Conservation (phyloP, 2,888 invertebrate species). For the Stenodema calcarata region DNA sequence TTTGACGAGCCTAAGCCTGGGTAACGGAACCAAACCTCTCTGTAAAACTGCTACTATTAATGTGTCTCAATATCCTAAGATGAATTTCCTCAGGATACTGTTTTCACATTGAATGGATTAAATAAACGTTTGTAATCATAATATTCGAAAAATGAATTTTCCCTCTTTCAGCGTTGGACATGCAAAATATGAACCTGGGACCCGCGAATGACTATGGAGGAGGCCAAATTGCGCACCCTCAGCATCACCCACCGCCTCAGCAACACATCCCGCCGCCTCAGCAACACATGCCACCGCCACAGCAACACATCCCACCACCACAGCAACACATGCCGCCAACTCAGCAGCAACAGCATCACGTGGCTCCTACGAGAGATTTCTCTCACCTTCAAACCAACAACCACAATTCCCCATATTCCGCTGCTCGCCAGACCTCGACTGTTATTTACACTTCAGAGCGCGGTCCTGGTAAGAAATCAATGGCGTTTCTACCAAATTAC, state of each 20-base stretch:
- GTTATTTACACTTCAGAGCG: constrained; percentile 84
- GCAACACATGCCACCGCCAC: constrained; percentile 56
- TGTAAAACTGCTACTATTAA: too few relatives aligned
- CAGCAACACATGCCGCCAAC: constrained; percentile 54
- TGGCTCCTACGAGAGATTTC: constrained; percentile 43
- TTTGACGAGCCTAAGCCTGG: too few relatives aligned
- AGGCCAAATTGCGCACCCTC: constrained; percentile 7
- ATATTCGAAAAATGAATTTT: too few relatives aligned
- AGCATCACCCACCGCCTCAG: constrained; percentile 50
- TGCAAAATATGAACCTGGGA: constrained; percentile 52
- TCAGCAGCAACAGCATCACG: constrained; percentile 45
- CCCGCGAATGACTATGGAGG: constrained; percentile 9
- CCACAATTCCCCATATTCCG: constrained; percentile 72
- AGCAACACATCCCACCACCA: constrained; percentile 56
- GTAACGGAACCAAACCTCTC: too few relatives aligned
- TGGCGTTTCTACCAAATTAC: too few relatives aligned
- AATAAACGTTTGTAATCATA: too few relatives aligned
- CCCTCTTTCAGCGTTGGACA: constrained; percentile 44
- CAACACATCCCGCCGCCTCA: constrained; percentile 56
- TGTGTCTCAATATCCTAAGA: too few relatives aligned
- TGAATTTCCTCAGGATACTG: too few relatives aligned
- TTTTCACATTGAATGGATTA: too few relatives aligned
- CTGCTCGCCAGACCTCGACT: constrained; percentile 74
- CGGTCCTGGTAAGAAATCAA: constrained; percentile 65
- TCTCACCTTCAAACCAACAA: constrained; percentile 48